These are phyloP conservation scores for Neoniphon sammara DNA, from an alignment of 2,797 vertebrate genomes.

Conservation along the genomic window DNA sequence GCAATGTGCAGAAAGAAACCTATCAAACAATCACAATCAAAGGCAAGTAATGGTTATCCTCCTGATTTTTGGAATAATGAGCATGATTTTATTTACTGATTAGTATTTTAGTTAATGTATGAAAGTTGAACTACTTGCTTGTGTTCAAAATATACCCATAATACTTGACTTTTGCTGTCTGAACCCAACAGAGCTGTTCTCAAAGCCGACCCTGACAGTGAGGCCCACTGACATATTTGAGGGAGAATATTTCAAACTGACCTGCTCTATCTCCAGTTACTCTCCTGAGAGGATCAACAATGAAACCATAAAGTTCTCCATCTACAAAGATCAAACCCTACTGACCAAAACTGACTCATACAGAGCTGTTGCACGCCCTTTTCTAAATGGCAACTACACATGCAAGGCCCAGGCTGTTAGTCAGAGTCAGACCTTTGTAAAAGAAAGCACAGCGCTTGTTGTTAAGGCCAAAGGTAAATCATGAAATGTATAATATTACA, in stretches of 20 bases:
- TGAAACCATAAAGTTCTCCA: conserved; percentile 47
- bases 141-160: not conserved
- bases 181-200: conserved; percentile 77
- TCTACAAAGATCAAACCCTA: conserved; percentile 63
- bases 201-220: conserved; percentile 69
- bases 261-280: conserved; percentile 60
- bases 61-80: not conserved
- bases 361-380: not conserved
- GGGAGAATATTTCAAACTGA: conserved; percentile 55
- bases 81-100: not conserved
- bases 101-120: not conserved
- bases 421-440: conserved; percentile 1
- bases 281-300: conserved; percentile 46
- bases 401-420: conserved; percentile 54
- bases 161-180: conserved; percentile 7
- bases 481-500: not conserved
- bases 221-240: conserved; percentile 65
- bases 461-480: conserved; percentile 77
- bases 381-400: conserved; percentile 74
- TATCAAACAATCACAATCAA: conserved; percentile 59
- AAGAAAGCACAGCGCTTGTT: conserved; percentile 62
- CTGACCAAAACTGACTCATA: conserved; percentile 12
- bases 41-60: conserved; percentile 46
- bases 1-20: conserved; percentile 67
- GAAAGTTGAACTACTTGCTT: not conserved